A percentile compares a stretch with the other conserved stretches of the same genome.
Evolutionary conservation across 2,888 invertebrate species (phyloP).

Genomic region (Dusona sp.): DNA sequence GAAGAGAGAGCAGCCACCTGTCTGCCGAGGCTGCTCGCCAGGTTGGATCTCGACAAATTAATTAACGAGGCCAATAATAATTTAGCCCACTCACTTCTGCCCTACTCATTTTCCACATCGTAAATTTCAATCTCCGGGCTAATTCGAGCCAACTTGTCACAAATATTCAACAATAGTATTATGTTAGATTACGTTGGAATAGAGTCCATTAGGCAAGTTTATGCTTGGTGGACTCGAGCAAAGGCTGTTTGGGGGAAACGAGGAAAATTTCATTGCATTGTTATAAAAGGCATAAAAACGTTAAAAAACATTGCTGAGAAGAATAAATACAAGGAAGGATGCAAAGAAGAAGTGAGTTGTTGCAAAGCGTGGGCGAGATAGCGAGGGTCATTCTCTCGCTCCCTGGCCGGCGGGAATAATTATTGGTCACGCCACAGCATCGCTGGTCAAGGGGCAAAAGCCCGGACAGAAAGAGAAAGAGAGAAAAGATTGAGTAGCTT

Average conservation of each 20-base stretch:
- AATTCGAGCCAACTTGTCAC: slow-evolving; percentile 48
- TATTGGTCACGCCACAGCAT: slow-evolving; percentile 67
- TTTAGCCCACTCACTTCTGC: slow-evolving; percentile 43
- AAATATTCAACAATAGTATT: slow-evolving; percentile 4
- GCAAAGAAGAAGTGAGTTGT: slow-evolving; percentile 54
- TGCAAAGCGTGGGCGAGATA: slow-evolving; percentile 66
- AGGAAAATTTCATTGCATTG: not conserved
- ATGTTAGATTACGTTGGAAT: slow-evolving; percentile 13
- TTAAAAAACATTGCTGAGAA: slow-evolving; percentile 2
- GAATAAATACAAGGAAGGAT: slow-evolving; percentile 16
- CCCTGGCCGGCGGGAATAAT: slow-evolving; percentile 60
- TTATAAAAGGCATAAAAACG: not conserved
- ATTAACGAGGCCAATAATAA: slow-evolving; percentile 67
- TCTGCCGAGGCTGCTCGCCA: slow-evolving; percentile 28
- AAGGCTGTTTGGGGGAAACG: not conserved
- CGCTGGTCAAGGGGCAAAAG: slow-evolving; percentile 65
- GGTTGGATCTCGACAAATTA: slow-evolving; percentile 63
- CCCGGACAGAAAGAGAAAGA: slow-evolving; percentile 22
- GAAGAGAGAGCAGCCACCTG: slow-evolving; percentile 47
- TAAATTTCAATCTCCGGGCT: slow-evolving; percentile 58
- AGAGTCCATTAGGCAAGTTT: not conserved
- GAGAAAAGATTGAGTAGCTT: slow-evolving; percentile 53
- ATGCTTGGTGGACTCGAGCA: slow-evolving; percentile 5
- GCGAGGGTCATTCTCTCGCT: slow-evolving; percentile 64
- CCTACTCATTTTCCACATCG: slow-evolving; percentile 52